Evolutionary conservation across 2,888 invertebrate species (phyloP).

Genomic region (Ophion ellenae): DNA sequence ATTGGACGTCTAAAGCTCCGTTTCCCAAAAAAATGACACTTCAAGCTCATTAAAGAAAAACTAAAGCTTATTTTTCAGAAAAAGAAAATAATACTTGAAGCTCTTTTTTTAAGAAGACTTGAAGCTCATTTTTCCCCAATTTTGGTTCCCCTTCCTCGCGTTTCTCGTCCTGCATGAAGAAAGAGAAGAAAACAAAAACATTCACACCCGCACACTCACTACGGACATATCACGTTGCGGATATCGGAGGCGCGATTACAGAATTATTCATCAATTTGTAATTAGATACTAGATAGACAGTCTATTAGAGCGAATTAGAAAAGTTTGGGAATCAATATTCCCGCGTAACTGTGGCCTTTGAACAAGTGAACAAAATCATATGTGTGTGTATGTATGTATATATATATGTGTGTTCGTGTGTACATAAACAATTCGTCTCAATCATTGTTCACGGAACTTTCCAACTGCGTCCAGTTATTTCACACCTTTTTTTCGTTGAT

Average conservation of each 20-base stretch:
- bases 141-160: constrained; percentile 3
- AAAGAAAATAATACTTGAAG: no score
- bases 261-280: constrained; percentile 15
- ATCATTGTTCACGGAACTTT: constrained; percentile 46
- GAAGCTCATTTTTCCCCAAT: constrained; percentile 37
- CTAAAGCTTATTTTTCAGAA: no score
- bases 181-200: not conserved
- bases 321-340: constrained; percentile 57
- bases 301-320: constrained; percentile 54
- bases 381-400: constrained; percentile 8
- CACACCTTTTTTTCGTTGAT: not conserved
- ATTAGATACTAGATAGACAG: constrained; percentile 37
- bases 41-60: no score
- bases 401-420: constrained; percentile 4
- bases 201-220: not conserved
- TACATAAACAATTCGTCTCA: constrained; percentile 32
- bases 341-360: constrained; percentile 64
- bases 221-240: constrained; percentile 46
- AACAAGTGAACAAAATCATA: constrained; percentile 40
- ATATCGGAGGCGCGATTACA: constrained; percentile 5
- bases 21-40: no score
- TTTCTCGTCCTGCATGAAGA: constrained; percentile 21
- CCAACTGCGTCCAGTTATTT: not conserved
- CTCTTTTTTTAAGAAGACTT: not conserved
- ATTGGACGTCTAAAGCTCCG: no score